Evolutionary conservation across 2,797 vertebrate species (phyloP).

Genomic region (Anolis apletophallus): DNA sequence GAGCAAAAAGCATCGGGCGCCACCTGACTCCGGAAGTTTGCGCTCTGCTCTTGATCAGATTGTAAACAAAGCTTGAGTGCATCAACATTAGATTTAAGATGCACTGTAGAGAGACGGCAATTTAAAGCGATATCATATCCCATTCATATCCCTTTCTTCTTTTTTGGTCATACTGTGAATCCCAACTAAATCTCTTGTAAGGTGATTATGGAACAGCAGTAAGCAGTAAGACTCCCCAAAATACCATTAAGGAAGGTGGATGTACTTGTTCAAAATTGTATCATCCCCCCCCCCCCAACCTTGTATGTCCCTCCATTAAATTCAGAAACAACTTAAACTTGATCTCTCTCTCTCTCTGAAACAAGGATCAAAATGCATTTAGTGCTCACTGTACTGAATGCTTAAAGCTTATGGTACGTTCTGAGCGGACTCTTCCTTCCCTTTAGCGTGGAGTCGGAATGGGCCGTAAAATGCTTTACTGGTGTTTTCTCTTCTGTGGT

Average conservation of each 20-base stretch:
- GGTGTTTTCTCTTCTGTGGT: not conserved
- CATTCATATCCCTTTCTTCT: no score
- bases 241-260: constrained; percentile 37
- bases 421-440: not conserved
- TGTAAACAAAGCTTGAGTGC: constrained; percentile 44
- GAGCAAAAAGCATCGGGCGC: not conserved
- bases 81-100: constrained; percentile 13
- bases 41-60: not conserved
- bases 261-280: not conserved
- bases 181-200: constrained; percentile 55
- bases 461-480: not conserved
- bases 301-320: fast-evolving
- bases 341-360: constrained; percentile 38
- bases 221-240: not conserved
- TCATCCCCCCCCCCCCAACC: not conserved
- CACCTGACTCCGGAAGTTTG: not conserved
- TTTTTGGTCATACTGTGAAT: constrained; percentile 41
- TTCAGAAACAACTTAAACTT: constrained; percentile 16
- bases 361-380: not conserved
- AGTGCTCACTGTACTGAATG: not conserved
- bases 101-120: constrained; percentile 36
- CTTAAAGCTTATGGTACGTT: not conserved
- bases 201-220: constrained; percentile 44
- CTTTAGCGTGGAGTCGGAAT: not conserved
- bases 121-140: constrained; percentile 40